Evolutionary conservation across 2,113 vertebrate genomes (phyloP).

Genomic region (Diadophis punctatus): DNA sequence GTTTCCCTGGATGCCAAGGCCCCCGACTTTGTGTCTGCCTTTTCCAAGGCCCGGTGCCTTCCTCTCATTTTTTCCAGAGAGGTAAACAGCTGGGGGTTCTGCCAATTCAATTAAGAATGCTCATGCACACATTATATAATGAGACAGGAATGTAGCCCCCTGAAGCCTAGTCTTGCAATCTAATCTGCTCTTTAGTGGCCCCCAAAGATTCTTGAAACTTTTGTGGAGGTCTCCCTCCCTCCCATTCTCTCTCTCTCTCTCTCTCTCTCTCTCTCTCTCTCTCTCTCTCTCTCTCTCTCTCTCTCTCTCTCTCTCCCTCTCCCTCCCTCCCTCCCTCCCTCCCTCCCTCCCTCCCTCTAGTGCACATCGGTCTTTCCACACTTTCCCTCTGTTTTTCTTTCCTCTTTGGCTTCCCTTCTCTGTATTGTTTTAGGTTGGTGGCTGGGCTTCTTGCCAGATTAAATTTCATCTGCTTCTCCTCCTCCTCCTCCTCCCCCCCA

Average conservation of each 20-base stretch:
- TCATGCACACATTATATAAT: neutral
- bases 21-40: constrained; percentile 9
- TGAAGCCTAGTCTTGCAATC: constrained; percentile 15
- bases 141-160: constrained; percentile 9
- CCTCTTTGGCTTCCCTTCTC: constrained; percentile 54
- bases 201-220: neutral
- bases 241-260: no score
- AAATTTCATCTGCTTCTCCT: constrained; percentile 52
- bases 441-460: constrained; percentile 60
- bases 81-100: constrained; percentile 12
- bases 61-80: constrained; percentile 12
- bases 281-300: no score
- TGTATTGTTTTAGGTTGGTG: constrained; percentile 67
- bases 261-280: no score
- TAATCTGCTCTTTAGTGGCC: neutral
- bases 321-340: no score
- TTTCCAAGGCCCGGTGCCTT: constrained; percentile 23
- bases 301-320: no score
- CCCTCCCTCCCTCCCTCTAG: rapidly evolving
- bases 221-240: neutral
- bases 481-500: neutral
- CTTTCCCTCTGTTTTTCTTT: constrained; percentile 52
- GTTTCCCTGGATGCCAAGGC: constrained; percentile 20
- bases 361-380: neutral
- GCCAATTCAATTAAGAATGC: constrained; percentile 29